Conservation (phyloP, 2,113 vertebrate genomes). For the Barnardius zonarius region DNA sequence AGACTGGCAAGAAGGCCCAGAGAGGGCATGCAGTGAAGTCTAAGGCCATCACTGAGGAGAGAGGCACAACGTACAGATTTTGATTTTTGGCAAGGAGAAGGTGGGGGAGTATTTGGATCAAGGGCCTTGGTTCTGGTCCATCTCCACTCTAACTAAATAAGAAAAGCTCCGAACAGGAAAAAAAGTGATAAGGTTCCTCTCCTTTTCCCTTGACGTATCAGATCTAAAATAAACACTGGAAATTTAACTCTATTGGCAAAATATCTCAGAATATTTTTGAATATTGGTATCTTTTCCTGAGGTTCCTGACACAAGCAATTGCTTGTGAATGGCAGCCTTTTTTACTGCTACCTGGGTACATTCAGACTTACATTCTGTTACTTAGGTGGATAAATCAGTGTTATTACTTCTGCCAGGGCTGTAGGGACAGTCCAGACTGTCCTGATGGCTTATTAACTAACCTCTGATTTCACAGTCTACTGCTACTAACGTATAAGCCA, state of each 20-base stretch:
- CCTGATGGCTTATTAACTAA: conserved; percentile 23
- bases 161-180: not conserved
- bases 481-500: not conserved
- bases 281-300: not conserved
- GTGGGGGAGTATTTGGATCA: not conserved
- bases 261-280: not conserved
- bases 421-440: not conserved
- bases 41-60: not conserved
- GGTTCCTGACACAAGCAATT: not conserved
- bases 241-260: not conserved
- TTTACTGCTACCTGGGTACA: not conserved
- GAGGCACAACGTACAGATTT: not conserved
- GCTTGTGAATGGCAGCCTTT: not conserved
- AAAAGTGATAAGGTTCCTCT: not conserved
- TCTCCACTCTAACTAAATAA: not conserved
- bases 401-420: not conserved
- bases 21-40: not conserved
- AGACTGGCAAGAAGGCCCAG: not conserved
- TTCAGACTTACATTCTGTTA: not conserved
- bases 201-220: not conserved
- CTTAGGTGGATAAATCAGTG: not conserved
- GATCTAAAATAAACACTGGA: not conserved
- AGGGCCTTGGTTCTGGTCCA: not conserved
- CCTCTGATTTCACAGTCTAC: conserved; percentile 13
- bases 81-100: not conserved